phyloP scores from a whole-genome alignment of 2,888 invertebrate genomes.

The Mayetiola destructor region DNA sequence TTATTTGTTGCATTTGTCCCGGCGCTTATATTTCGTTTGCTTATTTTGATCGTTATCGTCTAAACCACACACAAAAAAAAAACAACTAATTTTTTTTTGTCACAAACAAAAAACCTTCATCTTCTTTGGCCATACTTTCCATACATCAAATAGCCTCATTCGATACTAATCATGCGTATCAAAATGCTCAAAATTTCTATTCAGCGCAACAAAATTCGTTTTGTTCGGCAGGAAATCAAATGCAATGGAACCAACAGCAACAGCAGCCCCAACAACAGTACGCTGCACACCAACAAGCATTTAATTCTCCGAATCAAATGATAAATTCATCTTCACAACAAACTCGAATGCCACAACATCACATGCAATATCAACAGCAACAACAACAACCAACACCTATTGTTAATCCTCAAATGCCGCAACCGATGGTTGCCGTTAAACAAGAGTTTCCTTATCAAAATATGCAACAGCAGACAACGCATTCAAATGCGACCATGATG shows the following conservation, averaged over 20 bases:
- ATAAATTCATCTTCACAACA: no score
- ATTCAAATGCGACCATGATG: no score
- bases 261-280: conserved; percentile 11
- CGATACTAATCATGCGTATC: conserved; percentile 6
- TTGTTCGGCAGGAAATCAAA: conserved; percentile 15
- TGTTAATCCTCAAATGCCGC: conserved; percentile 7
- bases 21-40: conserved; percentile 1
- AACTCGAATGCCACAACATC: conserved; percentile 15
- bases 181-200: conserved; percentile 5
- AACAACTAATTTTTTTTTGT: neutral
- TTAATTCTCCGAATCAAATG: conserved; percentile 9
- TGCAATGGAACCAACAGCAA: conserved; percentile 16
- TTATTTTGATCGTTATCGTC: conserved; percentile 2
- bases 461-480: neutral
- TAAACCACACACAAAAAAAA: neutral
- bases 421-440: conserved; percentile 2
- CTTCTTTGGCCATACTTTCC: no score
- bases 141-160: conserved; percentile 3
- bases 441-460: neutral
- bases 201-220: conserved; percentile 15
- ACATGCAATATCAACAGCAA: conserved; percentile 14
- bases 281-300: conserved; percentile 14
- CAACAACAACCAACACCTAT: neutral
- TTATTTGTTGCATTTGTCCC: neutral
- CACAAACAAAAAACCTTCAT: neutral